Base-by-base conservation (phyloP, 2,888 invertebrate genomes). In the Siphlonurus alternatus region DNA sequence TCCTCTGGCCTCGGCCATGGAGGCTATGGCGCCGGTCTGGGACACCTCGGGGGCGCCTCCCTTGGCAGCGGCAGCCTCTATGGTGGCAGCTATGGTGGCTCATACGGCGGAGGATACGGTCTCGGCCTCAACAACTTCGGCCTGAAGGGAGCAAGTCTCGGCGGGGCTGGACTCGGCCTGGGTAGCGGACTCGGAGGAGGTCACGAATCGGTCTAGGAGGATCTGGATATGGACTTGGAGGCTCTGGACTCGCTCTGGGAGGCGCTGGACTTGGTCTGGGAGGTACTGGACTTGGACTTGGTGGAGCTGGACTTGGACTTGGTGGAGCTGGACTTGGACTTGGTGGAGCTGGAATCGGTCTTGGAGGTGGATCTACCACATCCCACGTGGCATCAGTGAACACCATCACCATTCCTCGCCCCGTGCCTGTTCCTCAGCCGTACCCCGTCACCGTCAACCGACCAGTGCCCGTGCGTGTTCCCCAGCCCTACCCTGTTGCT, bases 391-490 rank as follows among this genome's bases (percentile, higher is more conserved):
- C 38, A 7, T 25, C 38, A 25, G 64, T 64, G 18, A 18, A 19
- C 23, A 64, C 64, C 53, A 59, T 64, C 23, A 61, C 64, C 60
- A 53, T 64, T 1, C 20, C 59, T 2, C 64, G 64, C 15, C 61
- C 64, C 1, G 51, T 61, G 7, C 61, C 64, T 3, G 64, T 64
- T 1, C 53, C 64, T 3, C 64, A 64, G 53, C 64, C 64, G 23
- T 64, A 64, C 64, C 64, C 64, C 0, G 64, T 64, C 19, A 51
- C 38, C n/a, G 24, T 64, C 19, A 64, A 53, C 53, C 64, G 61
- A 1, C 61, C 64, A n/a, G 51, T 61, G 18, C 64, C 64, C 20
- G 64, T 64, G 2, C 38, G 60, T 19, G 53, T 53, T 2, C 53
- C 64, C 24, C 23, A 51, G 2, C 64, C 64, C 19, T 38, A 51